Evolutionary conservation across 2,113 vertebrate species (phyloP), one percentile per base, ranked within the genome.

Genomic region (Dinomys branickii): DNA sequence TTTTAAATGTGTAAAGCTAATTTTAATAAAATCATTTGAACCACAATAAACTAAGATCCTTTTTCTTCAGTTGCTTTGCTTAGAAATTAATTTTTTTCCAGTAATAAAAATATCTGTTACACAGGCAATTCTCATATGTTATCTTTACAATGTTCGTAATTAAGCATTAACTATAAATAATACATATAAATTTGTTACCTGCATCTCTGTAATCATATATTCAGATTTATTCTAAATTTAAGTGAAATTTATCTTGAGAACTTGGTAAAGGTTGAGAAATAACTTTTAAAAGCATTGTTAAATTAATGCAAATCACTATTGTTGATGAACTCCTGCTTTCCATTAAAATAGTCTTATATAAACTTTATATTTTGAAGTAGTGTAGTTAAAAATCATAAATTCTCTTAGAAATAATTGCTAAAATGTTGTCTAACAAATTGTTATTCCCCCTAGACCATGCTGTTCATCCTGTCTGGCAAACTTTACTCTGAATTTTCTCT

Each of bases 141-240:
- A 52, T 44, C 30, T 83, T 91, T 94, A 69, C 38, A 69, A n/a
- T 58, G 5, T 90, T 94, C 83, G 0, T 50, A 35, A 58, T 97
- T 50, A 78, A 75, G 6, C 52, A 77, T 6, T 77, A 80, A 75
- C 24, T 58, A 0, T 89, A 91, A 91, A 93, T 92, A 96, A 91
- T 78, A 26, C 50, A 82, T 94, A 33, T 90, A 92, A 54, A 9
- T 67, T 91, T 93, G 9, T 90, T 83, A 94, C 16, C 59, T 95
- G 0, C 63, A 47, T 88, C 33, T 93, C 61, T 35, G 41, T 85
- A 83, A 65, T 52, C 38, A 61, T 54, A 54, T 95, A 93, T 77
- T 94, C 54, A 95, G 41, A 89, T 84, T 96, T 93, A 93, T 80
- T 96, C 35, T 91, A 47, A 85, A 94, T 59, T 97, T 91, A 92